Percentiles rank a stretch among this genome's conserved stretches.
These are phyloP conservation scores for Pelmatolapia mariae DNA, from an alignment of 2,113 vertebrate species.

Conservation along the genomic window DNA sequence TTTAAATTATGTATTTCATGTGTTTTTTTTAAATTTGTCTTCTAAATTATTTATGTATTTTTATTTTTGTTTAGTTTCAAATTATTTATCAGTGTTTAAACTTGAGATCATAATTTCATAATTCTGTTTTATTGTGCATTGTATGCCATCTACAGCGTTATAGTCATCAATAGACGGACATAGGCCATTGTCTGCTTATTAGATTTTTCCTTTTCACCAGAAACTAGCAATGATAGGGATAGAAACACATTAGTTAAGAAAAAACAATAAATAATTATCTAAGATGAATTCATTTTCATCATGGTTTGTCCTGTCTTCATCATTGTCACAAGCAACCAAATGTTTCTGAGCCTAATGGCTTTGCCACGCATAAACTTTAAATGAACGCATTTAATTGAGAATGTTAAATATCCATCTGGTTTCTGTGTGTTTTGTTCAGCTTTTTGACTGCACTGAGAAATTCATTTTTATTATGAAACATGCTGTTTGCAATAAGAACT, in stretches of 20 bases:
- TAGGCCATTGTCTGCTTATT: neutral
- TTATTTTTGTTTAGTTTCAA: neutral
- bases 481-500: neutral
- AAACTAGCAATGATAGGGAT: neutral
- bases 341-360: neutral
- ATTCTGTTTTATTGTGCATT: neutral
- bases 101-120: neutral
- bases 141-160: neutral
- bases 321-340: neutral
- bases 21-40: accelerated
- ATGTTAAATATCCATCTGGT: neutral
- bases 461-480: neutral
- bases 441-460: neutral
- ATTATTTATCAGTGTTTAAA: neutral
- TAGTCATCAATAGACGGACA: neutral
- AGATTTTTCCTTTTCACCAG: neutral
- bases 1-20: neutral
- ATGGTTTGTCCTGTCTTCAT: neutral
- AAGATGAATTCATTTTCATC: neutral
- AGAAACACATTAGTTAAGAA: neutral
- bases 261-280: neutral
- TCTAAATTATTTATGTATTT: neutral
- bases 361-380: neutral
- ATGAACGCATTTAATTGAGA: neutral
- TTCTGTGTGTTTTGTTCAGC: neutral